Evolutionary conservation across 1,140 invertebrate genomes (phyloP).

Genomic region (Drosophila azteca): DNA sequence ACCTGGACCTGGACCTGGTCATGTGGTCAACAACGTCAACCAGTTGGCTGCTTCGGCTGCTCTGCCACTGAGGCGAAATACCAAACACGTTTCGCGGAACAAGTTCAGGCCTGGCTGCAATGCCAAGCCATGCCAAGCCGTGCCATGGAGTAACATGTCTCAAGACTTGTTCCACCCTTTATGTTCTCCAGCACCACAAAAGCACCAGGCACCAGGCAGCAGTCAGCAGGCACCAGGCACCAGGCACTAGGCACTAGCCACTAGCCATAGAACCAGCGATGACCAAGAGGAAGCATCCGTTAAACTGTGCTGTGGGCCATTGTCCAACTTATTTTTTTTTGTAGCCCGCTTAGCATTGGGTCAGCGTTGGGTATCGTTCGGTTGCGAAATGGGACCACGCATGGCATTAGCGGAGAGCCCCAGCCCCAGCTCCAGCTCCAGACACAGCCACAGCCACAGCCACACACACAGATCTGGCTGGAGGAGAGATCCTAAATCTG

Average conservation of each 20-base stretch:
- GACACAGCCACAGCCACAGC: slow-evolving; percentile 11
- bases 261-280: slow-evolving; percentile 1
- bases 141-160: slow-evolving; percentile 70
- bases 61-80: slow-evolving; percentile 50
- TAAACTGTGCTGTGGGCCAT: slow-evolving; percentile 78
- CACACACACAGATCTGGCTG: slow-evolving; percentile 6
- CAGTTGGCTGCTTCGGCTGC: slow-evolving; percentile 44
- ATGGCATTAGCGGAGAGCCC: slow-evolving; percentile 31
- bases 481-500: slow-evolving; percentile 46
- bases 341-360: slow-evolving; percentile 76
- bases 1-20: slow-evolving; percentile 44
- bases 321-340: slow-evolving; percentile 62
- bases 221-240: background rate
- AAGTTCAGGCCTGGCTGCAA: slow-evolving; percentile 59
- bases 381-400: slow-evolving; percentile 72
- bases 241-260: too few relatives aligned
- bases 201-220: slow-evolving; percentile 6
- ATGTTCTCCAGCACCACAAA: slow-evolving; percentile 41
- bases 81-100: slow-evolving; percentile 79
- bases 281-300: slow-evolving; percentile 56
- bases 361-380: slow-evolving; percentile 56
- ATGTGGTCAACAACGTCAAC: slow-evolving; percentile 30
- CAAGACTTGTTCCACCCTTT: slow-evolving; percentile 77
- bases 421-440: too few relatives aligned
- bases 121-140: slow-evolving; percentile 33